Percentiles rank a stretch among this genome's conserved stretches.
These are phyloP conservation scores for Rhyacichthys aspro DNA, from an alignment of 2,797 vertebrate genomes.

Conservation along the genomic window DNA sequence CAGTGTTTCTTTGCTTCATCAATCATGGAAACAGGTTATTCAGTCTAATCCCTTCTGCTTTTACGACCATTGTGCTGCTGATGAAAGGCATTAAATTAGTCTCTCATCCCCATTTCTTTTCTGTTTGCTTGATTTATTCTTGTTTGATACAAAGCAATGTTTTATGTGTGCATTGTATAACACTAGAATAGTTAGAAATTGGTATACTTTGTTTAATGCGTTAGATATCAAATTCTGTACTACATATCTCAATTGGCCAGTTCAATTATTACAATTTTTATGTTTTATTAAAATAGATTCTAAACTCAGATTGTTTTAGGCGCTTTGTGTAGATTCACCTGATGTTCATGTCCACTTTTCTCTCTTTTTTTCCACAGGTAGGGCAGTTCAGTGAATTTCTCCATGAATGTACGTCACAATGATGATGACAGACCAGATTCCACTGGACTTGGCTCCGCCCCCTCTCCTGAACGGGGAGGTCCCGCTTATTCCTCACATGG, in stretches of 20 bases:
- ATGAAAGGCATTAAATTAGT: conserved; percentile 41
- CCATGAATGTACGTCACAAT: conserved; percentile 99
- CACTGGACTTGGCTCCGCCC: conserved; percentile 96
- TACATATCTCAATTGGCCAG: too few relatives aligned
- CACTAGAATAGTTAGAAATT: too few relatives aligned
- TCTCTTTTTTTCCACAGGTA: conserved; percentile 81
- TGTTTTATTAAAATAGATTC: too few relatives aligned
- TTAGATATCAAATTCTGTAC: too few relatives aligned
- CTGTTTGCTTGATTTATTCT: conserved; percentile 32
- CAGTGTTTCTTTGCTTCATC: conserved; percentile 30
- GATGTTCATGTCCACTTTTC: neutral
- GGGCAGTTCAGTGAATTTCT: conserved; percentile 89
- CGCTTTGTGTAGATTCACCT: neutral
- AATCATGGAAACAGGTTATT: conserved; percentile 47
- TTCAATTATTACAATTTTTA: too few relatives aligned
- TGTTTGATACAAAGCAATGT: conserved; percentile 18
- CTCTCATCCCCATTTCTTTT: conserved; percentile 20
- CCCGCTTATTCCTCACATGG: conserved; percentile 94
- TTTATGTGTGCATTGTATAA: too few relatives aligned
- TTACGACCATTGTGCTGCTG: conserved; percentile 30
- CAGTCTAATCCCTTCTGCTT: conserved; percentile 41
- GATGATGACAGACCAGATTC: conserved; percentile 99
- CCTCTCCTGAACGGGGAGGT: conserved; percentile 93
- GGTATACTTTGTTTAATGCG: too few relatives aligned
- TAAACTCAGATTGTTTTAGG: neutral